Percentiles rank a stretch among this genome's conserved stretches.
phyloP scores from a whole-genome alignment of 1,140 invertebrate species.

The Lepidostoma basale region DNA sequence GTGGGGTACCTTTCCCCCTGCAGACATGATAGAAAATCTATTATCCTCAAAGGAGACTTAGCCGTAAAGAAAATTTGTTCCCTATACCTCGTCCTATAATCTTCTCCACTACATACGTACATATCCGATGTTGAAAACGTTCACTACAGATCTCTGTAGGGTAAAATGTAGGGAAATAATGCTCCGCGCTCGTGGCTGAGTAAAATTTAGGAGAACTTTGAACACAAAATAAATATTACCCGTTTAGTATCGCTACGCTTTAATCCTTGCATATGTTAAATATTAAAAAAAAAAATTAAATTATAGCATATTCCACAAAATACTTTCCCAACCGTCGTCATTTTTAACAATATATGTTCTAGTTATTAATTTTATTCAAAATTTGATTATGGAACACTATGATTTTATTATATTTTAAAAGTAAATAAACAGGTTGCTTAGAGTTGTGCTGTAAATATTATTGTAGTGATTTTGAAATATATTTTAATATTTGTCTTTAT shows the following conservation, averaged over 20 bases:
- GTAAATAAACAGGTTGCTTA: no score
- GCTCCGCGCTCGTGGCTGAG: background rate
- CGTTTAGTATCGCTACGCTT: background rate
- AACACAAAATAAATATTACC: background rate
- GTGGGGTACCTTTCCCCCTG: conserved; percentile 34
- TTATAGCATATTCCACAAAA: background rate
- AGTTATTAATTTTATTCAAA: no score
- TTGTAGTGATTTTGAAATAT: no score
- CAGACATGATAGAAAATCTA: conserved; percentile 48
- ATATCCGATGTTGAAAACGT: background rate
- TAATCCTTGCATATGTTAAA: background rate
- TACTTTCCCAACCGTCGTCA: no score
- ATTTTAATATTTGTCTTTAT: no score
- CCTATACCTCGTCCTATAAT: conserved; percentile 45
- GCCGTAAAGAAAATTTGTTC: conserved; percentile 47
- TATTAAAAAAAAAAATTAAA: background rate
- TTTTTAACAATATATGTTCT: no score
- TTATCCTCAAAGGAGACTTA: conserved; percentile 48
- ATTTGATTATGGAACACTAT: no score
- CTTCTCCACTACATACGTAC: conserved; percentile 42
- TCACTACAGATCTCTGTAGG: conserved; percentile 27
- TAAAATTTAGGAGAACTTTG: background rate
- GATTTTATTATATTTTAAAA: no score
- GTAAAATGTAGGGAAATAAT: background rate
- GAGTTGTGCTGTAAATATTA: no score